Conservation (phyloP, 1,140 invertebrate species). For the Dreissena rostriformis region DNA sequence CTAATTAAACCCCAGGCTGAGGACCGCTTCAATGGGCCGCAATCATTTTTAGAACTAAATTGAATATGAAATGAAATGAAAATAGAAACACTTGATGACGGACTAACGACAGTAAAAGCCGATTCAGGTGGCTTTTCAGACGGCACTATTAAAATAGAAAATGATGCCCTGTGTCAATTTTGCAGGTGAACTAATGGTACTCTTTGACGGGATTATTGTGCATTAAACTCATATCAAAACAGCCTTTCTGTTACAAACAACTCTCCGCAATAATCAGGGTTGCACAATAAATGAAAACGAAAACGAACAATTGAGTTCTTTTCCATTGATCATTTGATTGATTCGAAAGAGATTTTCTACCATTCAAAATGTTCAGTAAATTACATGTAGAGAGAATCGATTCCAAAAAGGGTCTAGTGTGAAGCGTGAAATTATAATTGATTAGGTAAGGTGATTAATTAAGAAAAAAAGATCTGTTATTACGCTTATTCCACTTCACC, state of each 20-base stretch:
- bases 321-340: too few species aligned
- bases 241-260: not conserved
- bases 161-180: constrained; percentile 1
- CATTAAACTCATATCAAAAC: constrained; percentile 1
- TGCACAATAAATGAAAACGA: not conserved
- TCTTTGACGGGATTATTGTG: constrained; percentile 5
- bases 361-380: too few species aligned
- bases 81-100: constrained; percentile 5
- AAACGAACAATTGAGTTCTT: not conserved
- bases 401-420: too few species aligned
- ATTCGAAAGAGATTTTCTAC: too few species aligned
- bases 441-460: too few species aligned
- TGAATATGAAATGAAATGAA: constrained; percentile 13
- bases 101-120: not conserved
- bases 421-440: too few species aligned
- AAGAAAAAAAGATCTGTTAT: too few species aligned
- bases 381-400: too few species aligned
- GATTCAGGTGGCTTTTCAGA: not conserved
- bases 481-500: too few species aligned
- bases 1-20: constrained; percentile 38
- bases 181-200: not conserved
- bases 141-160: not conserved
- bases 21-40: not conserved
- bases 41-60: constrained; percentile 9
- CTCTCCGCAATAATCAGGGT: not conserved